phyloP scores from a whole-genome alignment of 2,113 vertebrate genomes.

The Eptesicus fuscus region DNA sequence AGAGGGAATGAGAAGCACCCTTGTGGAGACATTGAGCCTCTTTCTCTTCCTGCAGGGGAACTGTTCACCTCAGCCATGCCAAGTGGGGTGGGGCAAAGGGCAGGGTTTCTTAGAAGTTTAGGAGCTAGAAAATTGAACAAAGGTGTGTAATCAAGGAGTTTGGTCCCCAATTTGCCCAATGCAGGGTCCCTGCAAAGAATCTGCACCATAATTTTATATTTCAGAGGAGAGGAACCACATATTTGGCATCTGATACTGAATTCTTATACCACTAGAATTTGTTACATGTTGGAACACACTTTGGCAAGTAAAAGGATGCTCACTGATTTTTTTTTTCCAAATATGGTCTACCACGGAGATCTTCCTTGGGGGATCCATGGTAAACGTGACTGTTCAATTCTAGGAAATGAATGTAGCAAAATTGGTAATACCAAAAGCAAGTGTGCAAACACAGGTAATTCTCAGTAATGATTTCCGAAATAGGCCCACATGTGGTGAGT shows the following conservation, averaged over 20 bases:
- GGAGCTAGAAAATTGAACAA: not conserved
- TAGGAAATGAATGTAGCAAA: not conserved
- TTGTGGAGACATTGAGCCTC: not conserved
- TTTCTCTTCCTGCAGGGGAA: not conserved
- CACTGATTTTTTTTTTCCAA: not conserved
- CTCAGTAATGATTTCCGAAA: conserved; percentile 39
- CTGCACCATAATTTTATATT: not conserved
- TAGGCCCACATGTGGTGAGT: not conserved
- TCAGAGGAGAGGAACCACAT: not conserved
- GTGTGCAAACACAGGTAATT: not conserved
- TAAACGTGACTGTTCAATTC: not conserved
- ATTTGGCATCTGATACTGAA: not conserved
- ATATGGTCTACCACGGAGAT: not conserved
- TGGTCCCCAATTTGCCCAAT: not conserved
- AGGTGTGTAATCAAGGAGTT: not conserved
- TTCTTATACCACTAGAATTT: not conserved
- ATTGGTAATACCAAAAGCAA: not conserved
- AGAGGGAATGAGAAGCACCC: not conserved
- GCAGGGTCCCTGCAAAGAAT: not conserved
- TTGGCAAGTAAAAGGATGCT: conserved; percentile 32
- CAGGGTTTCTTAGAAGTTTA: not conserved
- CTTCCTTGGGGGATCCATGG: not conserved
- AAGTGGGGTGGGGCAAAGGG: not conserved
- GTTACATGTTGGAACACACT: not conserved
- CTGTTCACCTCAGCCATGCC: not conserved